Evolutionary conservation across 2,888 invertebrate species (phyloP).

Genomic region (Leuctra nigra): DNA sequence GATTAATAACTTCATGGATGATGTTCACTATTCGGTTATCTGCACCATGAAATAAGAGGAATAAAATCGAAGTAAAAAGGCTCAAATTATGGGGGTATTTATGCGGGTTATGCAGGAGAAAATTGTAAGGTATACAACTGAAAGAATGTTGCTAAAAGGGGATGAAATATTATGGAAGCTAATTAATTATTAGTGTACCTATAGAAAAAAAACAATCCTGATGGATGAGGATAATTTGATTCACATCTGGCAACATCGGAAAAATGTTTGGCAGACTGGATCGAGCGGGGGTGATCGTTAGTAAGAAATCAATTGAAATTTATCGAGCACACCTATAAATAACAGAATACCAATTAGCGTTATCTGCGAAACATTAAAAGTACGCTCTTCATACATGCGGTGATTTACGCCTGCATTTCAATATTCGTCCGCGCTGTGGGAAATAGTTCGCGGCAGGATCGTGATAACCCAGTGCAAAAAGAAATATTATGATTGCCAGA

Average conservation of each 20-base stretch:
- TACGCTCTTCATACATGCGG: not conserved
- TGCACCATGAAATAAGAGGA: too few species aligned
- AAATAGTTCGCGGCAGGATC: too few species aligned
- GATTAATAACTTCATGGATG: too few species aligned
- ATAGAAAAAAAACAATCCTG: not conserved
- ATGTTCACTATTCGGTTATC: too few species aligned
- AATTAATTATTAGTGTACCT: not conserved
- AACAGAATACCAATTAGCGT: slow-evolving; percentile 3
- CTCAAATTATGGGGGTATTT: too few species aligned
- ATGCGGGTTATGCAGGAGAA: not conserved
- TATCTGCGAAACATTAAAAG: not conserved
- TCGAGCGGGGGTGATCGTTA: too few species aligned
- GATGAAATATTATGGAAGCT: not conserved
- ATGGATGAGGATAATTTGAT: not conserved
- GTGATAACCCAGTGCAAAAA: too few species aligned
- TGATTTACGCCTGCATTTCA: not conserved
- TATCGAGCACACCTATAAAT: not conserved
- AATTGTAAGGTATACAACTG: not conserved
- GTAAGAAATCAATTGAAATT: slow-evolving; percentile 7
- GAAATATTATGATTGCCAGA: too few species aligned
- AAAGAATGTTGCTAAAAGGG: not conserved
- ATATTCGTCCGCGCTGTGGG: not conserved
- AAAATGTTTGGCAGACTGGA: too few species aligned
- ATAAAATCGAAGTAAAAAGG: too few species aligned
- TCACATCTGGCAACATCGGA: slow-evolving; percentile 11